Base-by-base conservation (phyloP, 2,797 vertebrate genomes). In the Anguilla pacifica region DNA sequence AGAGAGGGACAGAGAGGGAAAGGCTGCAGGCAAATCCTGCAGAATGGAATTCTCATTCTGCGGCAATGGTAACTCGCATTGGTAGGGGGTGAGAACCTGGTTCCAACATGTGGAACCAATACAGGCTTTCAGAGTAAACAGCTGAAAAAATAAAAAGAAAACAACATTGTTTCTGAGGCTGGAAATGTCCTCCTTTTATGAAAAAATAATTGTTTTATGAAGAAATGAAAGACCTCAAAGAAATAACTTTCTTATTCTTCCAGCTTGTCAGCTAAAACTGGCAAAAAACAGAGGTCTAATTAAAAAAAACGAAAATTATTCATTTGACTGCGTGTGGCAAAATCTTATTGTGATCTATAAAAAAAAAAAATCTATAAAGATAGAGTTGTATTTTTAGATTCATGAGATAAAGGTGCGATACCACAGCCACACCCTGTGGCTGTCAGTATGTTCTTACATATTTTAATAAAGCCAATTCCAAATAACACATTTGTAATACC, bases 391-490 rank as follows among this genome's bases (percentile, higher is more conserved):
- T 83, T 43, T 83, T 70, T 51, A n/a, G 82, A 64, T 83, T 3
- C 46, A 35, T 43, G 31, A 49, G 35, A 31, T 51, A 72, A 64
- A 39, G 3, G 77, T 83, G 39, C 11, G 15, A 83, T 51, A 43
- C 31, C 77, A 85, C 61, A 90, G 85, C 87, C 86, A 87, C 88
- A 86, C 87, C 79, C 88, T 90, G 88, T 86, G 85, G 61, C 84
- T 83, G 74, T 88, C 87, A 57, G 70, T 74, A 35, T n/a, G 64
- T 74, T 28, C 25, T 13, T 74, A 35, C 15, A 35, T 70, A 70
- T 25, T 10, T 35, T 74, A 74, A 74, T 74, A 15, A 74, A 3
- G 43, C 6, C 15, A 46, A 6, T 2, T 19, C 19, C 1, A 82
- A 82, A 51, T 25, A n/a, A 22, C 25, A n/a, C 25, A 49, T 49